Base-by-base conservation (phyloP, 30 jellyfish, hydroid and myxozoan species). In the Cassiopea xamachana region DNA sequence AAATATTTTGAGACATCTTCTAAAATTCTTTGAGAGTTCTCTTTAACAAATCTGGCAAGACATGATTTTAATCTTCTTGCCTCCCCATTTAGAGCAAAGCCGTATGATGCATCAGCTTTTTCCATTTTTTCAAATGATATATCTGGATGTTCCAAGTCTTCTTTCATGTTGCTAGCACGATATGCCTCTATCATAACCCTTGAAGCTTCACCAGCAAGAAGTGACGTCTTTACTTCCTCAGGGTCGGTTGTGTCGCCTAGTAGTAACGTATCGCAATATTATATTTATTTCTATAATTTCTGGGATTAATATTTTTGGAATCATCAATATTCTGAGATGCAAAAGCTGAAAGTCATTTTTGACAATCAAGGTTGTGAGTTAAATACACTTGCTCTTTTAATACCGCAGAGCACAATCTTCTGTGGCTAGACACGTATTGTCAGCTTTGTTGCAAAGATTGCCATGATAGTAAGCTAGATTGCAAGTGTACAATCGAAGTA, bases 81-180 rank as follows among this genome's bases (percentile, higher is more conserved):
- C 48, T 87, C 94, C 7, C 85, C 94, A 51, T 74, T 60, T n/a
- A 87, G 51, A 14, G 49, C 89, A 8, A 87, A 48, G 13, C 94
- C 94, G 50, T 87, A 87, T 14, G 94, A 87, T 5, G 94, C 86
- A 87, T 87, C 89, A 10, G 77, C 79, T n/a, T 62, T n/a, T 49
- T 60, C 82, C 69, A 87, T 0, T 19, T 64, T 69, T 15, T 76
- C 89, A 70, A 87, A 87, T 46, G 67, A 61, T 15, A 87, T 77
- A 43, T 77, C 94, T 16, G 94, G 94, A 50, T 87, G 94, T 43
- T 77, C 75, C 69, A 87, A 43, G 12, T 46, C 27, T 3, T 87
- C 85, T 77, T 81, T 77, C 73, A 48, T 60, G 19, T 77, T 77
- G n/a, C 84, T 89, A 60, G 94, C 94, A 62, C 69, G 79, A 18